Percentiles rank a stretch among this genome's conserved stretches.
Evolutionary conservation across 2,797 vertebrate species (phyloP).

Genomic region (Heteromormyrus szaboi): DNA sequence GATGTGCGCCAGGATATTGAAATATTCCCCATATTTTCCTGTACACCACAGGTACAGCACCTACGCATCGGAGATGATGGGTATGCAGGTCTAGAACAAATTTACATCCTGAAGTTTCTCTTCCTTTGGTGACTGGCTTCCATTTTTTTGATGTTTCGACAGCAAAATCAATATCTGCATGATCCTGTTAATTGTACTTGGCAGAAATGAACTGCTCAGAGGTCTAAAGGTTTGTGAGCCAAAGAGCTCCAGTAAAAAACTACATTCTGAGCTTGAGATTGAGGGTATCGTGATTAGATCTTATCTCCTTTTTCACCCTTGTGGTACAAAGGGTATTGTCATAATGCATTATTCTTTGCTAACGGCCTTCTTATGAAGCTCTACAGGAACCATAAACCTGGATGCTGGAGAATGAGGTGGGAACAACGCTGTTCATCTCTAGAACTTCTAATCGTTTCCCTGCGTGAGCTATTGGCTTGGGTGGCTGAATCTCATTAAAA

Average conservation of each 20-base stretch:
- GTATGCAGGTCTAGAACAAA: neutral
- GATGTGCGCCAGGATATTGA: constrained; percentile 26
- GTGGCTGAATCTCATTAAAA: constrained; percentile 1
- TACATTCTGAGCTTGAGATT: neutral
- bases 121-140: neutral
- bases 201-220: neutral
- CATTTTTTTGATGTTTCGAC: neutral
- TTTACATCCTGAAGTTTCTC: neutral
- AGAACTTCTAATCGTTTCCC: neutral
- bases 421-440: neutral
- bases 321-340: neutral
- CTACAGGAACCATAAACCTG: neutral
- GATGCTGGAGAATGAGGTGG: neutral
- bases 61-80: neutral
- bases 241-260: neutral
- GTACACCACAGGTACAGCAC: neutral
- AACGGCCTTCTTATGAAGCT: neutral
- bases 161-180: neutral
- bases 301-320: neutral
- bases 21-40: constrained; percentile 18
- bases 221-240: neutral
- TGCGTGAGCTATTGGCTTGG: neutral
- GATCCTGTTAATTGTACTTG: neutral
- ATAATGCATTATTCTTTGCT: neutral
- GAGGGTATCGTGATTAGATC: neutral